A percentile compares a stretch with the other conserved stretches of the same genome.
These are phyloP conservation scores for Actinia equina DNA, from an alignment of 64 coral and sea anemone species.

Conservation along the genomic window DNA sequence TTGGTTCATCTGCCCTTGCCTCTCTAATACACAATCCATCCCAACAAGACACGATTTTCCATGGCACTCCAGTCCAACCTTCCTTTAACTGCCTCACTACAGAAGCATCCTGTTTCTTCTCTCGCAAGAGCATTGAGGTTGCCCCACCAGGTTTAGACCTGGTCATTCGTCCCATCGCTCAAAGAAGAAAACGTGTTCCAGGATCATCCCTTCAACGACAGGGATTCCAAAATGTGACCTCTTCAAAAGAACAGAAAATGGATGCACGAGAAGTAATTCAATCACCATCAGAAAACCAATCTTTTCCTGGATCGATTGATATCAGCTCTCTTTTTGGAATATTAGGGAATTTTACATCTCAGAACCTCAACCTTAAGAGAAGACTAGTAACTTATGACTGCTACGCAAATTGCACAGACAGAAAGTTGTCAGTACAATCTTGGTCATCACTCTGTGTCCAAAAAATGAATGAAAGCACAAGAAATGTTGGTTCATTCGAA, in stretches of 20 bases:
- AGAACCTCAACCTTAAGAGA: background rate
- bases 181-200: background rate
- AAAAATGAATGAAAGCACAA: background rate
- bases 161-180: background rate
- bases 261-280: background rate
- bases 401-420: background rate
- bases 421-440: background rate
- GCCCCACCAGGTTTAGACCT: background rate
- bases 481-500: background rate
- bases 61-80: background rate
- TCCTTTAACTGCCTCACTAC: slow-evolving; percentile 2
- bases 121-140: background rate
- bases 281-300: background rate
- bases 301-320: background rate
- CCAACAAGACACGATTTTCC: background rate
- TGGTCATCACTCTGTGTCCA: background rate
- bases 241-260: background rate
- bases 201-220: background rate
- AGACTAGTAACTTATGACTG: background rate
- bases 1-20: slow-evolving; percentile 9
- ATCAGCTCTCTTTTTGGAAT: background rate
- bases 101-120: slow-evolving; percentile 24
- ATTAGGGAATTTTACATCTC: background rate
- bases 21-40: background rate
- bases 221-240: background rate